Percentiles rank a stretch among this genome's conserved stretches.
Conservation (phyloP, 2,113 vertebrate species). For the Sinosuthora webbiana region DNA sequence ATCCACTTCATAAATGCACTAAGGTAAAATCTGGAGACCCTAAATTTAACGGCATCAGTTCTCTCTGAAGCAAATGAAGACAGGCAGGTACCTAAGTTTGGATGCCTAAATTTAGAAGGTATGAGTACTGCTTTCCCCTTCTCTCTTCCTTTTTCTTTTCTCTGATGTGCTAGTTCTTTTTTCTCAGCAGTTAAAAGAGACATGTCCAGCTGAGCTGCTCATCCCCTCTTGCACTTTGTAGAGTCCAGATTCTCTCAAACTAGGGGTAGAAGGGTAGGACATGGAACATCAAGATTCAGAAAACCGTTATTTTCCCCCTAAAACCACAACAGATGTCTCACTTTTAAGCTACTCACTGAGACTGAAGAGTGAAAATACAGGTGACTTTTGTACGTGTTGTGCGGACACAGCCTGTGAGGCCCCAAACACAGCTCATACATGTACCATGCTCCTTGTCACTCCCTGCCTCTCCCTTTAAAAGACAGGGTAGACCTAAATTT, state of each 20-base stretch:
- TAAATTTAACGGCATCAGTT: neutral
- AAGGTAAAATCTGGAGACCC: neutral
- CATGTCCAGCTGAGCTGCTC: neutral
- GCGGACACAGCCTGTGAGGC: neutral
- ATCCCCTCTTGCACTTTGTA: neutral
- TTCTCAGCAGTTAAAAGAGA: neutral
- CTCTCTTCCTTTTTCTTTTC: neutral
- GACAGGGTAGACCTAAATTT: neutral
- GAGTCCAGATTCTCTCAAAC: neutral
- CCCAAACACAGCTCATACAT: neutral
- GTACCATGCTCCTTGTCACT: neutral
- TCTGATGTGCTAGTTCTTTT: neutral
- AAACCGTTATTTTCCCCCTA: neutral
- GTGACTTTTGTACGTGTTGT: neutral
- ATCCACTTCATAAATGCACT: neutral
- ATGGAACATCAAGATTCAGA: neutral
- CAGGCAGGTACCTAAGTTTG: neutral
- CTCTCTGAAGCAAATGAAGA: neutral
- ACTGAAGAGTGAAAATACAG: neutral
- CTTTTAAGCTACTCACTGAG: neutral
- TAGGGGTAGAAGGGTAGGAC: neutral
- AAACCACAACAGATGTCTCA: neutral
- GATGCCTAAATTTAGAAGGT: conserved; percentile 27
- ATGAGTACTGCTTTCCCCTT: neutral
- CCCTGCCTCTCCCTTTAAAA: neutral